Base-by-base conservation (phyloP, 2,113 vertebrate species). In the Bettongia penicillata region DNA sequence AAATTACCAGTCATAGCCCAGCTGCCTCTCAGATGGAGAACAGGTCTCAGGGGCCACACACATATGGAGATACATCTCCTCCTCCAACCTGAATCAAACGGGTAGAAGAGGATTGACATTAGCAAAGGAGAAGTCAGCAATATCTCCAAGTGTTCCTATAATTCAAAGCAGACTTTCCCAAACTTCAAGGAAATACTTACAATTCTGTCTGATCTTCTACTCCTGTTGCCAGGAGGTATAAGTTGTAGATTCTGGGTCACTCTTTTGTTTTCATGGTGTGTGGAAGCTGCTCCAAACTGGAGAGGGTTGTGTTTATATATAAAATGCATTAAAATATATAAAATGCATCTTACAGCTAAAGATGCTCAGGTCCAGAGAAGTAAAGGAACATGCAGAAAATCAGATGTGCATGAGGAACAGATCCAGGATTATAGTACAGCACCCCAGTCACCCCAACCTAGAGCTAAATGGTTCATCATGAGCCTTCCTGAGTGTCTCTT, bases 151-250 rank as follows among this genome's bases (percentile, higher is more conserved):
- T 23, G 90, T 91, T 25, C 50, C 3, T 89, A 91, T 48, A 91
- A 50, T n/a, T 92, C 92, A 53, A 93, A 95, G 90, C 9, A 6
- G 92, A 53, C 2, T 0, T n/a, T 0, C 51, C 0, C 0, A 24
- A 92, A 51, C 91, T 95, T 92, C 94, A 0, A 94, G 91, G 89
- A 93, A 90, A 47, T 50, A 51, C 92, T 97, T 97, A 95, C 97
- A 96, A 97, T 94, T 3, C 0, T 6, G 0, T 50, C 51, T 37
- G 90, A 94, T 22, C 57, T 98, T 96, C 97, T 94, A 95, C 96
- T 95, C 51, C 52, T 49, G 0, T 14, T 2, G 92, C 94, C 68
- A 48, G 68, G 50, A 8, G 8, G 95, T 68, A 61, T 0, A 1
- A 37, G 50, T 31, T 90, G 2, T 43, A 19, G 57, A 19, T 77